phyloP scores from a whole-genome alignment of 2,888 invertebrate genomes.

The Aspidiotus rigidus region DNA sequence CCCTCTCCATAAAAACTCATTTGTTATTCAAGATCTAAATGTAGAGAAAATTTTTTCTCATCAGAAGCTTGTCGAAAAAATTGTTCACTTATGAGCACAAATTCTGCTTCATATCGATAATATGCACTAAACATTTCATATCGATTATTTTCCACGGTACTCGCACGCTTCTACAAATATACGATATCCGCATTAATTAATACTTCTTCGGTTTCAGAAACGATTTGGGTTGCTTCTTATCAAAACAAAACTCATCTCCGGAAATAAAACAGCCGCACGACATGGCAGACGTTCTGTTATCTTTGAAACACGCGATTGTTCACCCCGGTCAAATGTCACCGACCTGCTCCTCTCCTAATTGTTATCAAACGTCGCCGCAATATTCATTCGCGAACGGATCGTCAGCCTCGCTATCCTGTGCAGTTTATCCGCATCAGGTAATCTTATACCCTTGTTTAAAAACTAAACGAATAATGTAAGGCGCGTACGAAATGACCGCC shows the following conservation, averaged over 20 bases:
- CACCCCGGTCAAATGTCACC: conserved; percentile 56
- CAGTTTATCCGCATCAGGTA: conserved; percentile 47
- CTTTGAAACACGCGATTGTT: conserved; percentile 77
- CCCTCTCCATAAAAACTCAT: no score
- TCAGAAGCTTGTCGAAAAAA: no score
- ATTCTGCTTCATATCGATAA: no score
- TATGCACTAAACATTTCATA: no score
- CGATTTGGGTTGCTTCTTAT: conserved; percentile 27
- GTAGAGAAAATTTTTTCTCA: no score
- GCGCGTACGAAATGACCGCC: no score
- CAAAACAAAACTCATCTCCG: conserved; percentile 25
- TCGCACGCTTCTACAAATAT: no score
- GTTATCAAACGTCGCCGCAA: conserved; percentile 48
- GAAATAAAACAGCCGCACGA: conserved; percentile 44
- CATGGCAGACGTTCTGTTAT: conserved; percentile 79
- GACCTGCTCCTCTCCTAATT: conserved; percentile 40
- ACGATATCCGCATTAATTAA: not conserved
- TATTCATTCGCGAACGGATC: conserved; percentile 44
- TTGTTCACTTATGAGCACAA: no score
- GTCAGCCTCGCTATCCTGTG: conserved; percentile 48
- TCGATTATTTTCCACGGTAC: no score
- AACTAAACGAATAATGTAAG: not conserved
- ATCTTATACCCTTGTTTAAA: not conserved
- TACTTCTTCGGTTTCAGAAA: conserved; percentile 12
- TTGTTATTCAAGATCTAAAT: no score